Conservation (phyloP, 2,797 vertebrate genomes). For the Arremon aurantiirostris region DNA sequence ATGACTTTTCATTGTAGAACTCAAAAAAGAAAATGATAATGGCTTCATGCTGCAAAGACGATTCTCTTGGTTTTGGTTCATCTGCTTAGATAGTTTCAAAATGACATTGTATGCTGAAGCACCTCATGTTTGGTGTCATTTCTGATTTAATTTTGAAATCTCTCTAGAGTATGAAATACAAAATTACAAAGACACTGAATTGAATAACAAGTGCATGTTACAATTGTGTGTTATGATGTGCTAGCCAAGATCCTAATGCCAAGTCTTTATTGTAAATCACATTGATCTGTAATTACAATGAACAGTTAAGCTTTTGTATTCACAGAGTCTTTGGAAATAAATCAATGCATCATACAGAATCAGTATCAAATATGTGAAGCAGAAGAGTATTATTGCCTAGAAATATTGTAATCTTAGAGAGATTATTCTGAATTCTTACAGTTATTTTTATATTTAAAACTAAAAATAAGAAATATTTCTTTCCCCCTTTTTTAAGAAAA, state of each 20-base stretch:
- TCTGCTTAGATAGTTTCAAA: constrained; percentile 27
- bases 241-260: neutral
- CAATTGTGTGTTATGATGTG: neutral
- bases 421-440: neutral
- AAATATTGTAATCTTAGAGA: neutral
- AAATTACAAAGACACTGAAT: constrained; percentile 16
- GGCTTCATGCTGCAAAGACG: constrained; percentile 9
- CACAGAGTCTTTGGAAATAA: neutral
- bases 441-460: neutral
- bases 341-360: neutral
- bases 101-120: neutral
- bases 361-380: neutral
- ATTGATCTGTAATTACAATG: neutral
- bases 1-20: constrained; percentile 40
- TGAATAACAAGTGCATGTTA: constrained; percentile 13
- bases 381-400: neutral
- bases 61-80: constrained; percentile 12
- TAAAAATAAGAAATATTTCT: neutral
- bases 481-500: neutral
- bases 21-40: constrained; percentile 22
- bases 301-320: neutral
- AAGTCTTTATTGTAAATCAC: constrained; percentile 9
- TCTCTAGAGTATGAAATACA: constrained; percentile 5
- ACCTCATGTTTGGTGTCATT: neutral
- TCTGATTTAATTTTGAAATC: constrained; percentile 49